A percentile compares a stretch with the other conserved stretches of the same genome.
Conservation (phyloP, 1,140 invertebrate species). For the Pomacea maculata region DNA sequence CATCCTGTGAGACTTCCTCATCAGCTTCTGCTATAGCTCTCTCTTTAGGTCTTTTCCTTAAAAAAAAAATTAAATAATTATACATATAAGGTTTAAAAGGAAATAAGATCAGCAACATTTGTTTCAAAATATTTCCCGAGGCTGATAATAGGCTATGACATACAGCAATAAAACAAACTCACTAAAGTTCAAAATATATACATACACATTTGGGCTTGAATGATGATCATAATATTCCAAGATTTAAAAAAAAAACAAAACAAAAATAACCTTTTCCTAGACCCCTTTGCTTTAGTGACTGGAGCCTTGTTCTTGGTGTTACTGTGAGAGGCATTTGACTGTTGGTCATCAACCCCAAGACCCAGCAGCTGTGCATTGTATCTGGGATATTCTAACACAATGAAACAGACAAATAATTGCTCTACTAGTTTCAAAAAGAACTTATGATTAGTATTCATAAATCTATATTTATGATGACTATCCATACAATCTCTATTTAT, state of each 20-base stretch:
- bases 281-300: not conserved
- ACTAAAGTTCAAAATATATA: not conserved
- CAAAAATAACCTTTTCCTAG: not conserved
- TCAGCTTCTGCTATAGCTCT: conserved; percentile 2
- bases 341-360: conserved; percentile 1
- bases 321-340: not conserved
- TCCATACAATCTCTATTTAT: too few species aligned
- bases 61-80: not conserved
- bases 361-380: conserved; percentile 12
- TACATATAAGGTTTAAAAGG: not conserved
- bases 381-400: conserved; percentile 11
- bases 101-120: too few species aligned
- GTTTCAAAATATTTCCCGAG: too few species aligned
- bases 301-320: not conserved
- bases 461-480: too few species aligned
- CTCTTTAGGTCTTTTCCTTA: conserved; percentile 2
- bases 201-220: not conserved
- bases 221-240: not conserved
- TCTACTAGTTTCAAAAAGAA: not conserved
- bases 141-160: too few species aligned
- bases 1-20: conserved; percentile 9
- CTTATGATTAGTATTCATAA: too few species aligned
- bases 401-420: not conserved
- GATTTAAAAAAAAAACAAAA: not conserved
- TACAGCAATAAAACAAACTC: not conserved